phyloP scores from a whole-genome alignment of 2,113 vertebrate species.

The Nasalis larvatus region DNA sequence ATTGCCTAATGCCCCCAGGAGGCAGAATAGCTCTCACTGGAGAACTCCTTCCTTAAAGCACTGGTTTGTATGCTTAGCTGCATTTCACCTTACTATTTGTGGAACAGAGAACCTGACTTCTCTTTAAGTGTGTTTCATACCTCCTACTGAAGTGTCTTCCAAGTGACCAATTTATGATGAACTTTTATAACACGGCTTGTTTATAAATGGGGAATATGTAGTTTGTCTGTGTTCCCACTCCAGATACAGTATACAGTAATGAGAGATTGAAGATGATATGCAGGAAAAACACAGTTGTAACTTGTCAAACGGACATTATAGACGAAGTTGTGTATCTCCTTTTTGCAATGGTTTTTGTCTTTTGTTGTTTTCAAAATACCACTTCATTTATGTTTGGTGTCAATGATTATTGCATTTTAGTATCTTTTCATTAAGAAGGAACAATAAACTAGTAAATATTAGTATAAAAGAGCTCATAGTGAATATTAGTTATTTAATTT shows the following conservation, averaged over 20 bases:
- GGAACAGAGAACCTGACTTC: neutral
- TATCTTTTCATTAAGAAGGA: slow-evolving; percentile 33
- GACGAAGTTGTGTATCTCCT: neutral
- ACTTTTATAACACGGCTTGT: neutral
- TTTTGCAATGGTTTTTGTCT: neutral
- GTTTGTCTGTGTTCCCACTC: neutral
- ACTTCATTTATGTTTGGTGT: slow-evolving; percentile 1
- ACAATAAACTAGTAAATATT: neutral
- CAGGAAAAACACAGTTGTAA: neutral
- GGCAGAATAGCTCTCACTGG: neutral
- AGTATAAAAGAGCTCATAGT: neutral
- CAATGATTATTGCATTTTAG: neutral
- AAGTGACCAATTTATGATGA: neutral
- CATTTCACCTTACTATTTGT: neutral
- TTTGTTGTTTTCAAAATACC: neutral
- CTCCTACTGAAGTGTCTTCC: neutral
- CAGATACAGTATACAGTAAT: neutral
- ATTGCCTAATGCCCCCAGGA: neutral
- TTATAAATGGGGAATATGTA: neutral
- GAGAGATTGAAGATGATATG: neutral
- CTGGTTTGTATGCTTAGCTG: neutral
- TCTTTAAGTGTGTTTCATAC: neutral
- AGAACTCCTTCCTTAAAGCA: neutral
- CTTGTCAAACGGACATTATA: neutral
- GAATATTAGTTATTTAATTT: neutral